Percentiles rank a stretch among this genome's conserved stretches.
Evolutionary conservation across 2,797 vertebrate species (phyloP).

Genomic region (Manis javanica): DNA sequence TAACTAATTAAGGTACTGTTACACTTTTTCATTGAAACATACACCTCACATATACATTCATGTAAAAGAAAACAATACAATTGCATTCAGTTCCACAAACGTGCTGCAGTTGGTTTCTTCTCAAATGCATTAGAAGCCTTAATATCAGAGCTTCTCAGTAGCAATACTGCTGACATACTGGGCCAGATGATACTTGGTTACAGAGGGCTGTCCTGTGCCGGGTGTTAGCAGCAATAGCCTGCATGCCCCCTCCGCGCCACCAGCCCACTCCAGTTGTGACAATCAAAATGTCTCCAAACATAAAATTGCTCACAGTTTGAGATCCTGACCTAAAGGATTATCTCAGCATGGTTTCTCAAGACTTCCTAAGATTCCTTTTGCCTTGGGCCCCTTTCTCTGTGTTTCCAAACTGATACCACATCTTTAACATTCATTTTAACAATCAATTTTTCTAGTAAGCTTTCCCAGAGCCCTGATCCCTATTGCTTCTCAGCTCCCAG

Average conservation of each 20-base stretch:
- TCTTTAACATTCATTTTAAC: neutral
- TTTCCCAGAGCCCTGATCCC: neutral
- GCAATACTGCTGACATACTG: neutral
- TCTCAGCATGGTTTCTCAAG: neutral
- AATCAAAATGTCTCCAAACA: neutral
- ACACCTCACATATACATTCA: neutral
- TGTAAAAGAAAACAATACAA: neutral
- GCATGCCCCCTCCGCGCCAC: too few relatives aligned
- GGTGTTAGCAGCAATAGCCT: neutral
- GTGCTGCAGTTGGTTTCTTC: neutral
- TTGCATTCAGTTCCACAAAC: neutral
- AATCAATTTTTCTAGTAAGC: neutral
- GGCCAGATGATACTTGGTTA: too few relatives aligned
- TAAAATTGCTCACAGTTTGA: neutral
- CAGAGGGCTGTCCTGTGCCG: rapidly evolving
- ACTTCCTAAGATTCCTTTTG: neutral
- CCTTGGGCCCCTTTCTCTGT: neutral
- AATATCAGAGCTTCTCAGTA: neutral
- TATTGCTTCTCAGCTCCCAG: neutral
- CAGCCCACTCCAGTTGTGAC: too few relatives aligned
- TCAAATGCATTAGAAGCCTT: neutral
- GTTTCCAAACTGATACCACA: neutral
- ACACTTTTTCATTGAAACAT: neutral
- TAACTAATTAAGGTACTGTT: neutral
- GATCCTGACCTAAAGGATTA: neutral